Percentiles rank a stretch among this genome's conserved stretches.
These are phyloP conservation scores for Eurypyga helias DNA, from an alignment of 2,113 vertebrate genomes.

Conservation along the genomic window DNA sequence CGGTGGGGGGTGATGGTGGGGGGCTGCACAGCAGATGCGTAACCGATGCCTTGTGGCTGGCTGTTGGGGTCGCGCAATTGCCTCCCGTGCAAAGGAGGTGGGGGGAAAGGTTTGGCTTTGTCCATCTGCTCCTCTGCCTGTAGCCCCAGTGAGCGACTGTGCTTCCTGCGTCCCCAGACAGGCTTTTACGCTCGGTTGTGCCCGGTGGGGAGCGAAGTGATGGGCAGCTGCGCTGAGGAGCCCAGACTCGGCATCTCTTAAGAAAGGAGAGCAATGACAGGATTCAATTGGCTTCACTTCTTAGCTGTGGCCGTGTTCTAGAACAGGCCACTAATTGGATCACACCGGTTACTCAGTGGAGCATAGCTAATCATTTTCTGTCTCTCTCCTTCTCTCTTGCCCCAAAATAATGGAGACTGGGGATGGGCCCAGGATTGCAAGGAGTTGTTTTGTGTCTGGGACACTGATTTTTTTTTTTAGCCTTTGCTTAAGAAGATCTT, in stretches of 20 bases:
- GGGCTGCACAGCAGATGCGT: not conserved
- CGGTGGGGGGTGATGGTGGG: not conserved
- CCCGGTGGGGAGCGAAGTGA: conserved; percentile 2
- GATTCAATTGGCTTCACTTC: conserved; percentile 5
- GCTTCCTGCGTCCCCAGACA: not conserved
- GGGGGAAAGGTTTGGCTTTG: not conserved
- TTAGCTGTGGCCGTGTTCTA: not conserved
- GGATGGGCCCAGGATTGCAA: not conserved
- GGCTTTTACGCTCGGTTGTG: not conserved
- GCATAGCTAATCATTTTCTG: conserved; percentile 15
- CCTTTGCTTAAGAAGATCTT: not conserved
- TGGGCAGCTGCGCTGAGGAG: conserved; percentile 42
- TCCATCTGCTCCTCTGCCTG: not conserved
- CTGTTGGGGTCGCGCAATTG: not conserved
- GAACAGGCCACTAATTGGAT: conserved; percentile 42
- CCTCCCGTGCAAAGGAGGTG: not conserved
- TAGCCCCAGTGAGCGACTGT: not conserved
- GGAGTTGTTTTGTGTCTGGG: not conserved
- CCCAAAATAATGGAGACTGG: not conserved
- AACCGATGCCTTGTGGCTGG: not conserved
- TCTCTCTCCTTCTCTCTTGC: not conserved
- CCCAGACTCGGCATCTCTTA: not conserved
- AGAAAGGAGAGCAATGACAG: not conserved
- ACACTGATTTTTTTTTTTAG: not conserved
- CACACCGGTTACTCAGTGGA: not conserved